Conservation (phyloP, 2,888 invertebrate species). For the Drosophila paramelanica region DNA sequence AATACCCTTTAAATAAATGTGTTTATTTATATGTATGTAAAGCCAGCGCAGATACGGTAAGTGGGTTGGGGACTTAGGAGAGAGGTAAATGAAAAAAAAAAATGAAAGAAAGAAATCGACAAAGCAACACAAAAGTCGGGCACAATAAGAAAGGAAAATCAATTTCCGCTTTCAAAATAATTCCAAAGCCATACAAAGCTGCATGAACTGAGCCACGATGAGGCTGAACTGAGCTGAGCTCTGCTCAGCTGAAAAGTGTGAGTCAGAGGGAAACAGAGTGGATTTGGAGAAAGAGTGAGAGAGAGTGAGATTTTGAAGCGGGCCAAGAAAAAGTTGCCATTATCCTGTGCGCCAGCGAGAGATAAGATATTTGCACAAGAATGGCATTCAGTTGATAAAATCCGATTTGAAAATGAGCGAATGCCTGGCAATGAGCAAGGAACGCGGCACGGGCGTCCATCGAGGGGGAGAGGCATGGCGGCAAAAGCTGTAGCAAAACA, state of each 20-base stretch:
- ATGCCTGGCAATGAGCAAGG: constrained; percentile 78
- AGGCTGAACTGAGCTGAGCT: constrained; percentile 52
- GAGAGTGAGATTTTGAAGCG: not conserved
- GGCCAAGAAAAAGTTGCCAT: constrained; percentile 67
- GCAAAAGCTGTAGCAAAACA: constrained; percentile 53
- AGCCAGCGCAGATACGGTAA: constrained; percentile 17
- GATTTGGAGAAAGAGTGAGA: not conserved
- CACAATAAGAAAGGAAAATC: constrained; percentile 77
- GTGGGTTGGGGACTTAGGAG: not conserved
- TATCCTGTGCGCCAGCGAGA: constrained; percentile 66
- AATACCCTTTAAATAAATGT: constrained; percentile 12
- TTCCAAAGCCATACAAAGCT: constrained; percentile 78
- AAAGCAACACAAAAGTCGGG: constrained; percentile 56
- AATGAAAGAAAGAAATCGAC: constrained; percentile 43
- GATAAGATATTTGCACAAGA: constrained; percentile 83
- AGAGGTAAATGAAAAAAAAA: constrained; percentile 18
- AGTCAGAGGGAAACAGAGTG: constrained; percentile 12
- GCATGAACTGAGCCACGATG: constrained; percentile 51
- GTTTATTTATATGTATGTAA: constrained; percentile 37
- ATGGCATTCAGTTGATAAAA: constrained; percentile 82
- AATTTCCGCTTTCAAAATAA: constrained; percentile 80
- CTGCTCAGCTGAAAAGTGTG: constrained; percentile 32
- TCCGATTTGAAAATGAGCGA: constrained; percentile 84
- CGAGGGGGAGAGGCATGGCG: constrained; percentile 34
- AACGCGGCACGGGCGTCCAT: constrained; percentile 36